These are phyloP conservation scores for Piscicola geometra DNA, from an alignment of 2,888 invertebrate species.

Conservation along the genomic window DNA sequence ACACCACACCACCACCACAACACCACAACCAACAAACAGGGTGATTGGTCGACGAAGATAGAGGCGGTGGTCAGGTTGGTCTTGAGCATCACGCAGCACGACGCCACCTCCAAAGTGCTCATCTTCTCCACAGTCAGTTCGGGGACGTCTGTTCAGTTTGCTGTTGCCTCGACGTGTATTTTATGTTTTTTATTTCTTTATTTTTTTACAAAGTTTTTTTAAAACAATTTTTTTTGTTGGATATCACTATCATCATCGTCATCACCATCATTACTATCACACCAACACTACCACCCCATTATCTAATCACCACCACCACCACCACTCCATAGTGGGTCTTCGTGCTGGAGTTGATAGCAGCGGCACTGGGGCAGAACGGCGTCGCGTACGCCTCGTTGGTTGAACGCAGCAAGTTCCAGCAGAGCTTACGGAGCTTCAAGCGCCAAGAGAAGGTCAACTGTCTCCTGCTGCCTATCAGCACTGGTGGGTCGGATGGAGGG, in stretches of 20 bases:
- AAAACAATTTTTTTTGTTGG: neutral
- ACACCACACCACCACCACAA: neutral
- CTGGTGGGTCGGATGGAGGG: too few relatives aligned
- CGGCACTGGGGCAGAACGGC: slow-evolving; percentile 61
- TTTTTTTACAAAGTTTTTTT: too few relatives aligned
- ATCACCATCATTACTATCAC: neutral
- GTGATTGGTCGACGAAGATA: slow-evolving; percentile 70
- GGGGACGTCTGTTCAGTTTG: too few relatives aligned
- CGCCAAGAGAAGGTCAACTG: slow-evolving; percentile 51
- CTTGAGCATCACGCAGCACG: slow-evolving; percentile 59
- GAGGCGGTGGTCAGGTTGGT: slow-evolving; percentile 64
- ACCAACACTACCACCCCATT: neutral
- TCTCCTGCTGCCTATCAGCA: slow-evolving; percentile 65
- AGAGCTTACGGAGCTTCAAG: slow-evolving; percentile 52
- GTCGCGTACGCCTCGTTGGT: slow-evolving; percentile 55
- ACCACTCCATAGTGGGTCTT: slow-evolving; percentile 55
- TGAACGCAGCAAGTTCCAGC: slow-evolving; percentile 51
- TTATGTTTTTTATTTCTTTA: too few relatives aligned
- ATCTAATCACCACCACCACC: neutral
- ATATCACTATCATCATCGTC: neutral
- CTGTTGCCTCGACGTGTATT: too few relatives aligned
- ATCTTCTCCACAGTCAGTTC: slow-evolving; percentile 65
- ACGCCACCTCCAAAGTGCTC: slow-evolving; percentile 65
- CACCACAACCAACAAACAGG: slow-evolving; percentile 54
- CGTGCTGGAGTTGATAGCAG: slow-evolving; percentile 59